Evolutionary conservation across 2,888 invertebrate genomes (phyloP), one percentile per base, ranked within the genome.

Genomic region (Rugalucina vietnamica): DNA sequence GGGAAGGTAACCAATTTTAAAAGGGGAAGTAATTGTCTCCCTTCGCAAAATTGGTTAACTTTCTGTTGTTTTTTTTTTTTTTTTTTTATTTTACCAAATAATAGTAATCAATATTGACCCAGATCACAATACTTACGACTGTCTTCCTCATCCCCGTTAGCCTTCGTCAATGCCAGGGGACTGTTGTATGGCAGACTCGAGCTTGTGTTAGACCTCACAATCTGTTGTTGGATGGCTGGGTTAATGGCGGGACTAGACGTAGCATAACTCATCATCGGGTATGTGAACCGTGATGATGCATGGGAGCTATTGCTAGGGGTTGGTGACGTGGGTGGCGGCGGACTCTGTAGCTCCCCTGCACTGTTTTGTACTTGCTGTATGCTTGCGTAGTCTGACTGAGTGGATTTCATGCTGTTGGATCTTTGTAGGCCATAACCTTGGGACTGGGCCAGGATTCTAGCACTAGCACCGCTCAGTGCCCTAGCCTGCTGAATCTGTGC

Each of bases 311-410:
- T 91, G 88, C 93, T 93, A 76, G 93, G 93, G 43, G 93, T 93
- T 14, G 94, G 94, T 8, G 93, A 93, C 8, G 92, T 89, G 1
- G 93, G 93, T 65, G 84, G 87, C 29, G 86, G 87, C 29, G 91
- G 91, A 78, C 90, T 90, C 70, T 90, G 89, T 37, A 92, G 83
- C 69, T 93, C 91, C 76, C 92, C 88, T 54, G 90, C 85, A 32
- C 89, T 86, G 36, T 93, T 91, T 65, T 91, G 91, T 65, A 90
- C 80, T 60, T 79, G 84, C 37, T 92, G 91, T 49, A 86, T 88
- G 85, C 98, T 98, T 49, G 98, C 98, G 95, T 98, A 98, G 95
- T 98, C 98, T 14, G 98, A 98, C 95, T 98, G 98, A 27, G 98
- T 98, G 60, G 98, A 98, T 95, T 92, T 92, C 87, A 94, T 93